Evolutionary conservation across 1,140 invertebrate species (phyloP).

Genomic region (Eriocheir sinensis): DNA sequence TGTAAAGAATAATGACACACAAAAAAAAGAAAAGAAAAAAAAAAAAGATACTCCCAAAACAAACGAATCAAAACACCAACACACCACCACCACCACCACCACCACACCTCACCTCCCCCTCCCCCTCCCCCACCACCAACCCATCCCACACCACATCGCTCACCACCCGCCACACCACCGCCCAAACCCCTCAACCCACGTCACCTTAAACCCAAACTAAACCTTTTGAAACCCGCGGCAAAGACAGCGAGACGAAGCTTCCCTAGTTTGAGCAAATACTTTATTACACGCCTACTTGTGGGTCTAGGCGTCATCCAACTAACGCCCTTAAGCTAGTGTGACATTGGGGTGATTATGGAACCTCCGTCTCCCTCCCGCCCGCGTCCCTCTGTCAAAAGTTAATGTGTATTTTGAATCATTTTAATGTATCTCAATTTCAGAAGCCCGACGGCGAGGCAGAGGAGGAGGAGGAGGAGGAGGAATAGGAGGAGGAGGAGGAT

Average conservation of each 20-base stretch:
- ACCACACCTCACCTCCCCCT: not conserved
- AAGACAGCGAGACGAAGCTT: not conserved
- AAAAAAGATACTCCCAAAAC: too few relatives aligned
- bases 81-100: conserved; percentile 26
- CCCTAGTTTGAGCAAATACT: conserved; percentile 59
- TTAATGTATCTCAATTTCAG: conserved; percentile 76
- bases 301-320: not conserved
- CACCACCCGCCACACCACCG: not conserved
- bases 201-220: conserved; percentile 15
- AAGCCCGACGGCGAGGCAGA: not conserved
- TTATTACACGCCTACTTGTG: conserved; percentile 43
- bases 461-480: not conserved
- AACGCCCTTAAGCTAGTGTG: not conserved
- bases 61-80: not conserved
- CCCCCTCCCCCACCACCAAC: too few relatives aligned
- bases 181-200: not conserved
- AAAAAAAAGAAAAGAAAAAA: not conserved
- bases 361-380: not conserved
- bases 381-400: not conserved
- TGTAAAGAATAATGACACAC: not conserved
- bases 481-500: not conserved
- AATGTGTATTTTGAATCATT: conserved; percentile 75
- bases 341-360: not conserved
- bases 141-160: not conserved
- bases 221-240: not conserved